Conservation (phyloP, 2,113 vertebrate species). For the Pholis gunnellus region DNA sequence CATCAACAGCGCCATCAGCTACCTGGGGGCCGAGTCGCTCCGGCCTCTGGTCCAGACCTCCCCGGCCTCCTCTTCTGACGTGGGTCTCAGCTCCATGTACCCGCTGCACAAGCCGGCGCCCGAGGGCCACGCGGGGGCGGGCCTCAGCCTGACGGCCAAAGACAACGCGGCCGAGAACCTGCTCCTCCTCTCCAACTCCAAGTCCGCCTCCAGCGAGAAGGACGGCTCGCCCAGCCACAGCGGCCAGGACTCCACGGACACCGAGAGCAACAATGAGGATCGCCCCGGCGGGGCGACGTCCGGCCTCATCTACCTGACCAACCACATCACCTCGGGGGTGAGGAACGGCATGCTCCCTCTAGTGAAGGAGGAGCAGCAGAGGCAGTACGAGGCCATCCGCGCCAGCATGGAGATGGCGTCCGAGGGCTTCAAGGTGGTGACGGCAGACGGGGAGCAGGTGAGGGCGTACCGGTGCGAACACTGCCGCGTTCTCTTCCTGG, state of each 20-base stretch:
- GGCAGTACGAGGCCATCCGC: slow-evolving; percentile 90
- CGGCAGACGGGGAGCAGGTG: slow-evolving; percentile 90
- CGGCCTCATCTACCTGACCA: slow-evolving; percentile 97
- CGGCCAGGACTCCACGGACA: slow-evolving; percentile 97
- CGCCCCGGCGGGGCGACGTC: slow-evolving; percentile 76
- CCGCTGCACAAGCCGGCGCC: slow-evolving; percentile 87
- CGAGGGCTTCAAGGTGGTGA: slow-evolving; percentile 93
- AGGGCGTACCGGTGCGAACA: slow-evolving; percentile 94
- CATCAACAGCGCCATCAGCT: slow-evolving; percentile 99
- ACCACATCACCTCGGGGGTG: slow-evolving; percentile 90
- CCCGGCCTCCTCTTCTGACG: slow-evolving; percentile 86
- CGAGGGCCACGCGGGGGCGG: slow-evolving; percentile 80
- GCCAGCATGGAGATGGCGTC: slow-evolving; percentile 84
- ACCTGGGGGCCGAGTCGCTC: slow-evolving; percentile 95
- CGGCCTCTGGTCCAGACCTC: slow-evolving; percentile 96
- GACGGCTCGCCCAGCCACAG: slow-evolving; percentile 96
- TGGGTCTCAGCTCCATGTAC: slow-evolving; percentile 89
- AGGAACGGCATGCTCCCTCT: slow-evolving; percentile 91
- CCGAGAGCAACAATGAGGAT: slow-evolving; percentile 96
- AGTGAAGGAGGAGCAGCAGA: slow-evolving; percentile 93
- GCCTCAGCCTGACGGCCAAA: slow-evolving; percentile 84
- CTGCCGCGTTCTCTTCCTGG: slow-evolving; percentile 96
- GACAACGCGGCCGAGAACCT: slow-evolving; percentile 95
- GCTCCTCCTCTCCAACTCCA: slow-evolving; percentile 95
- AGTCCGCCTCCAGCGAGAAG: slow-evolving; percentile 92